These are phyloP conservation scores for Tragelaphus buxtoni DNA, from an alignment of 2,113 vertebrate genomes.

Conservation along the genomic window DNA sequence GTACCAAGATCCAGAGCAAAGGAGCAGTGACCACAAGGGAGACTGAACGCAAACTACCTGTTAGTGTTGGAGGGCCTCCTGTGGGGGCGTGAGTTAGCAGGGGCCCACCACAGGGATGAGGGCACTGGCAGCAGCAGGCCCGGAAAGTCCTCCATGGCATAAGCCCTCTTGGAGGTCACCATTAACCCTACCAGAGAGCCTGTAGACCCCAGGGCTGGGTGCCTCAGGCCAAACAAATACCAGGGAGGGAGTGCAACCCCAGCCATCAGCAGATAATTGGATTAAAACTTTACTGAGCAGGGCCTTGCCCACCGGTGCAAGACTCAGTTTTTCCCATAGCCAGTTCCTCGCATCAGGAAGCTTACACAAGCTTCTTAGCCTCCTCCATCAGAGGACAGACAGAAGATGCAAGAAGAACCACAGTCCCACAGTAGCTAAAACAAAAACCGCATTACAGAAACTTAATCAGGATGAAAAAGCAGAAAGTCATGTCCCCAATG, in stretches of 20 bases:
- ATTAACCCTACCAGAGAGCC: not conserved
- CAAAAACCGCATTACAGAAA: not conserved
- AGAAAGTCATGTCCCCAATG: not conserved
- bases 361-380: not conserved
- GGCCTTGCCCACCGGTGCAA: not conserved
- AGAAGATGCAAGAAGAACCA: not conserved
- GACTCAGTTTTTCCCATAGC: not conserved
- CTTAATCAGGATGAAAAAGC: not conserved
- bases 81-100: not conserved
- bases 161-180: not conserved
- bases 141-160: not conserved
- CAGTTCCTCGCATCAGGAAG: not conserved
- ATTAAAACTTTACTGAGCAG: not conserved
- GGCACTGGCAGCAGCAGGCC: not conserved
- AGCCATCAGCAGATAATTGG: not conserved
- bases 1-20: not conserved
- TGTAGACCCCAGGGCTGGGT: not conserved
- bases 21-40: not conserved
- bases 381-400: not conserved
- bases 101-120: not conserved
- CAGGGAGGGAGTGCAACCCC: not conserved
- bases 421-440: not conserved
- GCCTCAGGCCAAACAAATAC: not conserved
- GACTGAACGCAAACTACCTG: not conserved
- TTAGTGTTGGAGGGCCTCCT: not conserved